A percentile compares a stretch with the other conserved stretches of the same genome.
Evolutionary conservation across 2,113 vertebrate genomes (phyloP).

Genomic region (Nyctereutes procyonoides): DNA sequence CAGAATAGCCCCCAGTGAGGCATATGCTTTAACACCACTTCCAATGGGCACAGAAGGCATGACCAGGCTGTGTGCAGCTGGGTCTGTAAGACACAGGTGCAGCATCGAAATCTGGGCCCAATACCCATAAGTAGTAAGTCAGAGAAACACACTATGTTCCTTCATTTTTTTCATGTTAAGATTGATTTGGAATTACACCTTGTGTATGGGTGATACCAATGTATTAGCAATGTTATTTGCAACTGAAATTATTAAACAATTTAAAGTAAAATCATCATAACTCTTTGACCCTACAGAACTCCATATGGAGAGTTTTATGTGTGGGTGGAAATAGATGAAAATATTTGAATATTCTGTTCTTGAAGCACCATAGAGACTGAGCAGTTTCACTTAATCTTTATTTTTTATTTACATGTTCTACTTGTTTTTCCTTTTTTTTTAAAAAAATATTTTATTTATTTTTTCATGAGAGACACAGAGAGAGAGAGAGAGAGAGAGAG

Average conservation of each 20-base stretch:
- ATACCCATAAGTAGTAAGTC: no score
- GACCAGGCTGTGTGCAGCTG: fast-evolving
- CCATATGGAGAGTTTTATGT: no score
- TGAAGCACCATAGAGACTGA: neutral
- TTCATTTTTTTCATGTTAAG: neutral
- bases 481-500: no score
- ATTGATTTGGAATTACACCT: neutral
- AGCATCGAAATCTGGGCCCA: fast-evolving
- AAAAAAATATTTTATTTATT: no score
- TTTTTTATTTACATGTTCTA: neutral
- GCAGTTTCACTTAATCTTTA: neutral
- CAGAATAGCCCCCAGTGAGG: fast-evolving
- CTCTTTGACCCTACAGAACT: fast-evolving
- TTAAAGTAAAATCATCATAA: fast-evolving
- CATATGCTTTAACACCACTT: neutral
- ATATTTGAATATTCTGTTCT: neutral
- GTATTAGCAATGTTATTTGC: neutral
- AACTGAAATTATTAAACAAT: neutral
- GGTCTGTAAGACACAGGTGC: neutral
- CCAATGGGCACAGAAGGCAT: neutral
- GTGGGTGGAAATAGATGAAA: neutral
- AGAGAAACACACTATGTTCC: neutral
- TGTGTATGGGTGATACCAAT: fast-evolving
- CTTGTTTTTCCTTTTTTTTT: neutral
- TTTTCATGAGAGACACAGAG: no score